Conservation (phyloP, 92 coral and sea anemone genomes). For the Epizoanthus illoricatus region DNA sequence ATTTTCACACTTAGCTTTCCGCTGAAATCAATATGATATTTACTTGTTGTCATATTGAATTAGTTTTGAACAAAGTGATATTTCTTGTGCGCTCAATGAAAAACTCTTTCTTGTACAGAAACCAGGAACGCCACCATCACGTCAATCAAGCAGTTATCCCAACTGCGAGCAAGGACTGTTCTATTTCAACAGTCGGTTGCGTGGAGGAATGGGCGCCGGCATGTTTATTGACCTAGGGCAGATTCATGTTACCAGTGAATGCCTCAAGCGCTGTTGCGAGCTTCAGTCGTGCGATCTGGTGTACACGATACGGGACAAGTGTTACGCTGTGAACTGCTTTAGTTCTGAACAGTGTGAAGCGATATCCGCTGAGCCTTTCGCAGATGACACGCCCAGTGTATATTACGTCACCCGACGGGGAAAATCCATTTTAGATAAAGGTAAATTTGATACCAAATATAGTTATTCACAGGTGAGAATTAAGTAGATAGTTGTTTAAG, state of each 20-base stretch:
- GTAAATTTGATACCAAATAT: conserved; percentile 30
- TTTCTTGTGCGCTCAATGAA: background rate
- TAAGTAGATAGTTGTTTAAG: background rate
- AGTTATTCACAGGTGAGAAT: background rate
- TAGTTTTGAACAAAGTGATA: background rate
- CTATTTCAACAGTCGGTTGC: conserved; percentile 74
- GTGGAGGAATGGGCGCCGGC: conserved; percentile 93
- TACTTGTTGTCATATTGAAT: too few species aligned
- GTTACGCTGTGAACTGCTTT: conserved; percentile 90
- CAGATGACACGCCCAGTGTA: conserved; percentile 67
- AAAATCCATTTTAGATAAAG: conserved; percentile 59
- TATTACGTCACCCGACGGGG: conserved; percentile 77
- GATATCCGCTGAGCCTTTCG: conserved; percentile 62
- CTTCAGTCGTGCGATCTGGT: conserved; percentile 86
- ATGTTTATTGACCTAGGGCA: conserved; percentile 78
- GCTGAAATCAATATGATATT: too few species aligned
- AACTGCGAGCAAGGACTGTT: conserved; percentile 84
- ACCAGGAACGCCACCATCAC: conserved; percentile 34
- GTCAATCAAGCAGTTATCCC: conserved; percentile 48
- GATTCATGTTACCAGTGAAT: conserved; percentile 62
- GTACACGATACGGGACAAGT: conserved; percentile 61
- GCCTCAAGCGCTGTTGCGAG: conserved; percentile 87
- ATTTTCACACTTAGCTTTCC: too few species aligned
- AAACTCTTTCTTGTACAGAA: conserved; percentile 20
- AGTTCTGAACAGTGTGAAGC: conserved; percentile 78